A percentile compares a stretch with the other conserved stretches of the same genome.
These are phyloP conservation scores for Helicorthomorpha holstii DNA, from an alignment of 1,140 invertebrate genomes.

Conservation along the genomic window DNA sequence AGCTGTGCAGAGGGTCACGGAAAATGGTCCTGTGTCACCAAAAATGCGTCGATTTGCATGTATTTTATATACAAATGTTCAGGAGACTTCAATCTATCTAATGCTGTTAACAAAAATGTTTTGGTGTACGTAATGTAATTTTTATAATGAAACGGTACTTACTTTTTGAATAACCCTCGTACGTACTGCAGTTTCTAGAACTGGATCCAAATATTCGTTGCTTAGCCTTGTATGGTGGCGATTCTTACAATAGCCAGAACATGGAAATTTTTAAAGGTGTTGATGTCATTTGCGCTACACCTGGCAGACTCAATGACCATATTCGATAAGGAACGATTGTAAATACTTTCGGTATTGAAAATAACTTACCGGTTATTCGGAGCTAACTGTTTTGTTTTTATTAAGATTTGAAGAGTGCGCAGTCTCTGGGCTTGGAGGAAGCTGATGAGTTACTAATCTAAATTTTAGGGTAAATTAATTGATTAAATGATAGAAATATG, in stretches of 20 bases:
- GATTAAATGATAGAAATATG: no score
- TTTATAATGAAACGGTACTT: no score
- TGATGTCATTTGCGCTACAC: slow-evolving; percentile 8
- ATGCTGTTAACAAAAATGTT: no score
- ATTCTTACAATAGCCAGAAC: background rate
- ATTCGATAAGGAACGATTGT: slow-evolving; percentile 5
- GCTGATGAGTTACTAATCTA: slow-evolving; percentile 8
- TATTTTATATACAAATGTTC: no score
- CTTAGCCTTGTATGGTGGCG: slow-evolving; percentile 7
- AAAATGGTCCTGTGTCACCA: no score
- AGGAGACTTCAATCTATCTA: no score
- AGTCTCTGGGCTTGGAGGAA: slow-evolving; percentile 7
- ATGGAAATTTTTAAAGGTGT: slow-evolving; percentile 1
- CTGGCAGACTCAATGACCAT: slow-evolving; percentile 7
- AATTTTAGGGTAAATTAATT: slow-evolving; percentile 6
- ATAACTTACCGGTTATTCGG: no score
- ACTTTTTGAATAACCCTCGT: no score
- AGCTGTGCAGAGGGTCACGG: no score
- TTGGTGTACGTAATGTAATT: no score
- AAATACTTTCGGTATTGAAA: no score
- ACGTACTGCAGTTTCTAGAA: slow-evolving; percentile 3
- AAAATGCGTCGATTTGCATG: no score
- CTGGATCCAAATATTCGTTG: slow-evolving; percentile 3
- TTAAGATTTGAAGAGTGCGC: background rate
- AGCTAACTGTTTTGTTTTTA: background rate